These are phyloP conservation scores for Papilio aristodemus DNA, from an alignment of 1,140 invertebrate species.

Conservation along the genomic window DNA sequence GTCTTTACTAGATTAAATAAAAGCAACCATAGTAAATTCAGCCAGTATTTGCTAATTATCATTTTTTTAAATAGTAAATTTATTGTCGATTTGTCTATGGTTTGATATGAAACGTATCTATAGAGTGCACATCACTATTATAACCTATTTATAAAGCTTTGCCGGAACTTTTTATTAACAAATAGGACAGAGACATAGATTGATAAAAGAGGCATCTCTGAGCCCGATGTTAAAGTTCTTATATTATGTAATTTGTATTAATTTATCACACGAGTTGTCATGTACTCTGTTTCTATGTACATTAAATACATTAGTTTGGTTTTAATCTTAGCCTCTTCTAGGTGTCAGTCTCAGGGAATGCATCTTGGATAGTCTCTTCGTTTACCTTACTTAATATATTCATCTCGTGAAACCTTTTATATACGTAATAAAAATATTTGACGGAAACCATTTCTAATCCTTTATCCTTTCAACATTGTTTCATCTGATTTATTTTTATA, in stretches of 20 bases:
- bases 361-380: slow-evolving; percentile 78
- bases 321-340: slow-evolving; percentile 72
- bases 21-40: too few species aligned
- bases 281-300: slow-evolving; percentile 45
- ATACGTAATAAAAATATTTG: slow-evolving; percentile 74
- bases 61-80: not conserved
- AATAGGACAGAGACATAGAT: slow-evolving; percentile 56
- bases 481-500: too few species aligned
- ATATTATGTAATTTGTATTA: slow-evolving; percentile 55
- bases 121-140: not conserved
- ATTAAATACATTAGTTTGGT: slow-evolving; percentile 51
- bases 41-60: not conserved
- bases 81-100: slow-evolving; percentile 25
- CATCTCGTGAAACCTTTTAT: slow-evolving; percentile 65
- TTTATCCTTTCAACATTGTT: slow-evolving; percentile 35
- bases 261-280: slow-evolving; percentile 55
- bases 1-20: not conserved
- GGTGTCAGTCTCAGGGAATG: slow-evolving; percentile 77
- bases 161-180: not conserved
- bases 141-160: not conserved
- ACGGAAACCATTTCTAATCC: slow-evolving; percentile 63
- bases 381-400: slow-evolving; percentile 76
- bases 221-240: slow-evolving; percentile 48
- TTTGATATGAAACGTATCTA: slow-evolving; percentile 14
- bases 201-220: slow-evolving; percentile 56